Evolutionary conservation across 2,797 vertebrate species (phyloP).

Genomic region (Sylvia borin): DNA sequence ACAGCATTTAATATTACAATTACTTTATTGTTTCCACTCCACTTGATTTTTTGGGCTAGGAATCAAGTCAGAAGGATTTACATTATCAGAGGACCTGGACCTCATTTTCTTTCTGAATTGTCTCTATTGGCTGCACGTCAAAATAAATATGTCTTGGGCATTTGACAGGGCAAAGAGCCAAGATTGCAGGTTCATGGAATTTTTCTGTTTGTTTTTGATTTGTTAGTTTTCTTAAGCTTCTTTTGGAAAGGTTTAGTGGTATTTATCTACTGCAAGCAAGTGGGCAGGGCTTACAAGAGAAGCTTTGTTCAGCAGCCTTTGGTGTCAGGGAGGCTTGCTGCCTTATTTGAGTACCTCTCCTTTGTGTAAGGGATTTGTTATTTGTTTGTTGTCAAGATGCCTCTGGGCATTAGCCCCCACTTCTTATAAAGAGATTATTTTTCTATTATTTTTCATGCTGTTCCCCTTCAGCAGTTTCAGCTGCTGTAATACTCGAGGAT

Average conservation of each 20-base stretch:
- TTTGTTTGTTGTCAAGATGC: slow-evolving; percentile 49
- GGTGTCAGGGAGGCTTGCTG: not conserved
- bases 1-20: not conserved
- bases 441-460: slow-evolving; percentile 17
- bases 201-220: not conserved
- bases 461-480: slow-evolving; percentile 19
- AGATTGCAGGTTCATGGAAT: not conserved
- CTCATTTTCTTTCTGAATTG: not conserved
- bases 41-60: not conserved
- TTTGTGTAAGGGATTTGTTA: slow-evolving; percentile 37
- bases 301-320: slow-evolving; percentile 43
- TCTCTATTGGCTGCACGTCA: not conserved
- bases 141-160: not conserved
- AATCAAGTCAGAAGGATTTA: not conserved
- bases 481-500: not conserved
- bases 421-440: slow-evolving; percentile 52
- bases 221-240: not conserved
- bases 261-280: slow-evolving; percentile 48
- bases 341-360: slow-evolving; percentile 38
- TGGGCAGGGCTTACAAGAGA: slow-evolving; percentile 34
- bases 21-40: not conserved
- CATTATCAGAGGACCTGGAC: not conserved
- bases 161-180: not conserved
- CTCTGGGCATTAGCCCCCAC: slow-evolving; percentile 24
- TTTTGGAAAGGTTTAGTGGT: slow-evolving; percentile 31